phyloP scores from a whole-genome alignment of 2,888 invertebrate species.

The Mycalesis mineus region DNA sequence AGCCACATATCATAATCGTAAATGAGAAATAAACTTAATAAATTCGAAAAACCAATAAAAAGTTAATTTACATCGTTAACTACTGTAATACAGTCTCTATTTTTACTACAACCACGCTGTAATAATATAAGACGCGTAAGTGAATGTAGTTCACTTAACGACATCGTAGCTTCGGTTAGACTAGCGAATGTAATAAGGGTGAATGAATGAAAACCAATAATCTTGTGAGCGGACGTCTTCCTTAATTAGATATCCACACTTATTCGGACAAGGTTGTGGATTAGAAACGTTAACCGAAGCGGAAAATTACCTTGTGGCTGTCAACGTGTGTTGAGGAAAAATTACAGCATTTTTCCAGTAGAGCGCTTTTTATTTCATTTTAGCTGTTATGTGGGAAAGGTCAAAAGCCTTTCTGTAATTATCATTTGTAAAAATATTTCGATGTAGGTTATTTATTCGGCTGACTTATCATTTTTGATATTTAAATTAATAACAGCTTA shows the following conservation, averaged over 20 bases:
- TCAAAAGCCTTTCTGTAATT: no score
- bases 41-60: not conserved
- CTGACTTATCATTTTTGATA: no score
- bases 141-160: not conserved
- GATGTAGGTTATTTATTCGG: no score
- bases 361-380: no score
- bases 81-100: not conserved
- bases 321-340: not conserved
- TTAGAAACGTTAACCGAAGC: not conserved
- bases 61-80: not conserved
- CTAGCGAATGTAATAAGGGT: not conserved
- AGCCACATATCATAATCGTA: no score
- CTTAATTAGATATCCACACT: constrained; percentile 5
- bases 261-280: not conserved
- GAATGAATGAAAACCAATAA: constrained; percentile 4
- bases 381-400: no score
- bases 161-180: not conserved
- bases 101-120: not conserved
- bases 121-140: not conserved
- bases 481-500: no score
- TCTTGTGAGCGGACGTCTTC: not conserved
- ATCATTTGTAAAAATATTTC: no score
- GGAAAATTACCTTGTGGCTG: not conserved
- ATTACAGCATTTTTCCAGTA: not conserved
- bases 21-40: not conserved